These are phyloP conservation scores for Falco berigora DNA, from an alignment of 2,797 vertebrate species.

Conservation along the genomic window DNA sequence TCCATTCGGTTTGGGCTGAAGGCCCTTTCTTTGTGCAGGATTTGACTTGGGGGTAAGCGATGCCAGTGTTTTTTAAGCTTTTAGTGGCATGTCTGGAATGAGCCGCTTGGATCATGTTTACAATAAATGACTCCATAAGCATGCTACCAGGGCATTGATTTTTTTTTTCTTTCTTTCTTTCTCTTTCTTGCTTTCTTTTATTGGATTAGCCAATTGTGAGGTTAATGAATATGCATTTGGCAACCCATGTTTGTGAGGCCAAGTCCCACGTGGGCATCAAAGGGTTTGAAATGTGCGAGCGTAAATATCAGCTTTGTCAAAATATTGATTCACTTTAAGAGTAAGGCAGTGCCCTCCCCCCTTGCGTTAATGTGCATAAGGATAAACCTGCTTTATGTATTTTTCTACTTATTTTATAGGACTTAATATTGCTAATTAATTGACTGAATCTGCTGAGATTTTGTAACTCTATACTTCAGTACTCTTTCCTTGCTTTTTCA, in stretches of 20 bases:
- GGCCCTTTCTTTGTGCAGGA: constrained; percentile 18
- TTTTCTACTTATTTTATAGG: background rate
- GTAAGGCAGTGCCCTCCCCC: background rate
- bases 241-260: constrained; percentile 55
- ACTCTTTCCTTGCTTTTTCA: background rate
- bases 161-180: background rate
- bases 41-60: constrained; percentile 8
- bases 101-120: constrained; percentile 57
- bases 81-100: background rate
- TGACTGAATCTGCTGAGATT: background rate
- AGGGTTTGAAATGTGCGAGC: constrained; percentile 57
- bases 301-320: constrained; percentile 66
- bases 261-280: constrained; percentile 45
- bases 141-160: constrained; percentile 50
- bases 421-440: background rate
- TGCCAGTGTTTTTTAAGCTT: constrained; percentile 45
- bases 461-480: background rate
- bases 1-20: constrained; percentile 45
- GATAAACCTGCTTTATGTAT: background rate
- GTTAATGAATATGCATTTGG: constrained; percentile 75
- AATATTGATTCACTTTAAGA: constrained; percentile 68
- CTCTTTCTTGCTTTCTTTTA: constrained; percentile 4
- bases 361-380: background rate
- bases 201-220: constrained; percentile 71
- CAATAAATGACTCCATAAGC: constrained; percentile 70